Conservation (phyloP, 1,140 invertebrate species). For the Probaryconus sp. region DNA sequence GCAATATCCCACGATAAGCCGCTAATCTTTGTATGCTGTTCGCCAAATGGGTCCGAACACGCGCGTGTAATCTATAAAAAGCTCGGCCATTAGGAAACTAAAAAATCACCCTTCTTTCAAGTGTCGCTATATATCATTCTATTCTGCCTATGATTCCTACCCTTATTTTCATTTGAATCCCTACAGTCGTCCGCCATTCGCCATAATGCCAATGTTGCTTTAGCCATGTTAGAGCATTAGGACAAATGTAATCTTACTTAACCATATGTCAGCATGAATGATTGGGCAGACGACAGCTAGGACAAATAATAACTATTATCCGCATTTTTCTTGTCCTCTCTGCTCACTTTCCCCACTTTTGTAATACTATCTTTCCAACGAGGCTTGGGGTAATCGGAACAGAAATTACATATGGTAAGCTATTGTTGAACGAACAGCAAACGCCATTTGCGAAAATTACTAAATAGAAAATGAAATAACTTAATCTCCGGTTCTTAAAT, state of each 20-base stretch:
- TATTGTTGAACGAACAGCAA: too few species aligned
- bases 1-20: slow-evolving; percentile 69
- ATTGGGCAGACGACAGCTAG: slow-evolving; percentile 68
- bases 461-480: too few species aligned
- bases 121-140: slow-evolving; percentile 63
- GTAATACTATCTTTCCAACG: slow-evolving; percentile 42
- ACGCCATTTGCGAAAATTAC: too few species aligned
- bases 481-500: too few species aligned
- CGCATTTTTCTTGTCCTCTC: neutral
- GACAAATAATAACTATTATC: slow-evolving; percentile 66
- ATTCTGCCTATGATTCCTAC: neutral
- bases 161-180: slow-evolving; percentile 13
- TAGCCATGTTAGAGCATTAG: slow-evolving; percentile 15
- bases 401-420: too few species aligned
- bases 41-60: slow-evolving; percentile 64
- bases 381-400: slow-evolving; percentile 67
- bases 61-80: slow-evolving; percentile 68
- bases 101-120: slow-evolving; percentile 45
- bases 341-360: neutral
- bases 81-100: slow-evolving; percentile 66
- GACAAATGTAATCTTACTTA: slow-evolving; percentile 74
- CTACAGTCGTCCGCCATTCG: slow-evolving; percentile 1
- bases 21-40: slow-evolving; percentile 68
- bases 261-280: slow-evolving; percentile 74
- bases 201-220: slow-evolving; percentile 60